Evolutionary conservation across 2,113 vertebrate species (phyloP).

Genomic region (Macrotus californicus): DNA sequence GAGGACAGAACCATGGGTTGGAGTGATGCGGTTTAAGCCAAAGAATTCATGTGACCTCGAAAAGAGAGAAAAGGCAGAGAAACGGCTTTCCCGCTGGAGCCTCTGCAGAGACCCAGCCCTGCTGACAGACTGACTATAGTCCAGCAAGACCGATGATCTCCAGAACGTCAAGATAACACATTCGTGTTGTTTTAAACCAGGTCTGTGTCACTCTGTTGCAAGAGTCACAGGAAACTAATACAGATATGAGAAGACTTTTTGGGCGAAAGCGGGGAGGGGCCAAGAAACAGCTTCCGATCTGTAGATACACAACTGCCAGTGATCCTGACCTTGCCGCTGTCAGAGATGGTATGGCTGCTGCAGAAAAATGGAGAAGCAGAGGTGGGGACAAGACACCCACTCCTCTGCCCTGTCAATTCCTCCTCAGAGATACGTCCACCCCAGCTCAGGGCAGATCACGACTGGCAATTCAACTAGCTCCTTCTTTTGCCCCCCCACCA

Average conservation of each 20-base stretch:
- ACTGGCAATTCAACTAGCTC: neutral
- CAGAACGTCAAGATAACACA: neutral
- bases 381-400: rapidly evolving
- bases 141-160: neutral
- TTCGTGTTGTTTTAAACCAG: neutral
- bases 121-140: neutral
- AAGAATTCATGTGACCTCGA: neutral
- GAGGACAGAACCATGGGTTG: neutral
- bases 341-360: rapidly evolving
- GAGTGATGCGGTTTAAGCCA: neutral
- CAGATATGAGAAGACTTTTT: neutral
- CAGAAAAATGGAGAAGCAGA: neutral
- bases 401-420: neutral
- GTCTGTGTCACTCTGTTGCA: neutral
- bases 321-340: neutral
- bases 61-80: neutral
- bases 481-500: neutral
- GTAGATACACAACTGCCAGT: neutral
- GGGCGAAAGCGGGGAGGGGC: neutral
- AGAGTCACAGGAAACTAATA: neutral
- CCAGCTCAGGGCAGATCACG: rapidly evolving
- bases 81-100: neutral
- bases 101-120: neutral
- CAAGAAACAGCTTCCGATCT: neutral
- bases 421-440: neutral